Conservation (phyloP, 2,113 vertebrate species). For the Pterocles burchelli region DNA sequence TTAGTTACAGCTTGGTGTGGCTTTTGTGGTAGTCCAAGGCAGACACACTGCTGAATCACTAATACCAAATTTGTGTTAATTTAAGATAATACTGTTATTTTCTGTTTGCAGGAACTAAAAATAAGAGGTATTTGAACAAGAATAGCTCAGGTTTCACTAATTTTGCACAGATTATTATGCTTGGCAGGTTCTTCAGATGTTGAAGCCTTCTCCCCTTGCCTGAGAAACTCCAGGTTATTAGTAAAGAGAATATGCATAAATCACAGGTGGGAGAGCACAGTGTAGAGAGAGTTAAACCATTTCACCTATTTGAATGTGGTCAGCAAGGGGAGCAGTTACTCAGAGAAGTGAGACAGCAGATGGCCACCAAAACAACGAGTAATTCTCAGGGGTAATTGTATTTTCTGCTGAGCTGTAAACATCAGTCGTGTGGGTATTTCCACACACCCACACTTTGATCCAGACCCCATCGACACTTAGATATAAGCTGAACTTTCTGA, state of each 20-base stretch:
- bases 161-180: neutral
- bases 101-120: neutral
- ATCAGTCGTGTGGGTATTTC: slow-evolving; percentile 43
- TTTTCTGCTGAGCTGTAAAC: slow-evolving; percentile 60
- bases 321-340: neutral
- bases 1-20: neutral
- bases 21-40: neutral
- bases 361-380: slow-evolving; percentile 47
- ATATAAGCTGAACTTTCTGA: neutral
- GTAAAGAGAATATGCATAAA: neutral
- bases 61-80: neutral
- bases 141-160: neutral
- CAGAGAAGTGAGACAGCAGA: slow-evolving; percentile 50
- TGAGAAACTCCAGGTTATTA: neutral
- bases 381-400: slow-evolving; percentile 28
- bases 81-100: neutral
- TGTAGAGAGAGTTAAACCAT: neutral
- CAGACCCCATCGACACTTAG: neutral
- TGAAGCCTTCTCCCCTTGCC: neutral
- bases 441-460: neutral
- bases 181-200: neutral
- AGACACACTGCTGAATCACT: neutral
- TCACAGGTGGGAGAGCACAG: neutral
- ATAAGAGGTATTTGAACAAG: neutral
- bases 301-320: slow-evolving; percentile 30